phyloP scores from a whole-genome alignment of 2,113 vertebrate genomes.

The Mixornis gularis region DNA sequence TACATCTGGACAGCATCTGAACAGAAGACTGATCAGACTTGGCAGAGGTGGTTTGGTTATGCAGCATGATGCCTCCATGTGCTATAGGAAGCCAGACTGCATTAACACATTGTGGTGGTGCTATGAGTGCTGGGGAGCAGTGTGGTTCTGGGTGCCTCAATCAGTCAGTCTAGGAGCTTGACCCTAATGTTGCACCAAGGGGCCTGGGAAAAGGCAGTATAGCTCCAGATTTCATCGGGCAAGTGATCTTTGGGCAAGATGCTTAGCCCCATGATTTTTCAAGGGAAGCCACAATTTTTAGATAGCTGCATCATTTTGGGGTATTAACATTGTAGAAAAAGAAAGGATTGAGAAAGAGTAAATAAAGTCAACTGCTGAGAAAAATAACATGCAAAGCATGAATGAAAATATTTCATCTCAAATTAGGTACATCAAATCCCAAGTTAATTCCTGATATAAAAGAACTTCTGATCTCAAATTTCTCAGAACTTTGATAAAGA shows the following conservation, averaged over 20 bases:
- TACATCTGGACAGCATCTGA: background rate
- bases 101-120: background rate
- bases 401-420: background rate
- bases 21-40: background rate
- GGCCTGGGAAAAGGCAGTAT: background rate
- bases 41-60: background rate
- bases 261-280: background rate
- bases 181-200: background rate
- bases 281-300: background rate
- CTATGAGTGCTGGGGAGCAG: background rate
- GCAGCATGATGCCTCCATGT: background rate
- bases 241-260: background rate
- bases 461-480: background rate
- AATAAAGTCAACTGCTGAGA: background rate
- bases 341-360: background rate
- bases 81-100: background rate
- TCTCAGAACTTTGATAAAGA: background rate
- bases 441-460: background rate
- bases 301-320: background rate
- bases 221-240: background rate
- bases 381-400: background rate
- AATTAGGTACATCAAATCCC: background rate
- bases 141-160: background rate
- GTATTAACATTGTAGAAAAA: background rate
- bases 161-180: background rate